phyloP scores from a whole-genome alignment of 1,140 invertebrate genomes.

The Aphidius ervi region DNA sequence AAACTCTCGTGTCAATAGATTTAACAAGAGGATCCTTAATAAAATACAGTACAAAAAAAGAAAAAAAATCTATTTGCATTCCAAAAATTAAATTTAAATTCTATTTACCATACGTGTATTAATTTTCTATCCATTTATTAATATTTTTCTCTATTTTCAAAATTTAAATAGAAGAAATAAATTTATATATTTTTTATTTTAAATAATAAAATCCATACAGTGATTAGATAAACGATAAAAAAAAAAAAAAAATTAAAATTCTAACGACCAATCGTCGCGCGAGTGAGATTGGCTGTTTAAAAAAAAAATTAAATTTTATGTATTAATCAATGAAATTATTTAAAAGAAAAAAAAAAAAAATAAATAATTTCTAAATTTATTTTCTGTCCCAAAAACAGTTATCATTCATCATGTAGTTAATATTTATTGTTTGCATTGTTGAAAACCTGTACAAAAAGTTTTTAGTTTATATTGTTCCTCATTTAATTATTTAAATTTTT shows the following conservation, averaged over 20 bases:
- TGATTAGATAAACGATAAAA: not conserved
- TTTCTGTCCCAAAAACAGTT: conserved; percentile 47
- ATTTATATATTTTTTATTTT: no score
- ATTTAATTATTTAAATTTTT: conserved; percentile 27
- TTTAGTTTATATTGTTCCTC: conserved; percentile 34
- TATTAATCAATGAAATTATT: not conserved
- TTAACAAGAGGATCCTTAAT: no score
- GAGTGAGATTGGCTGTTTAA: conserved; percentile 16
- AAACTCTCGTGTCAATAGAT: no score
- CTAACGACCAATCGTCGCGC: conserved; percentile 5
- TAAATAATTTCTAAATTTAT: conserved; percentile 5
- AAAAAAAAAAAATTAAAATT: not conserved
- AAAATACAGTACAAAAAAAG: no score
- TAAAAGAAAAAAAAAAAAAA: conserved; percentile 9
- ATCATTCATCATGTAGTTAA: conserved; percentile 32
- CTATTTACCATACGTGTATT: no score
- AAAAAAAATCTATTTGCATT: no score
- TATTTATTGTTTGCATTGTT: conserved; percentile 29
- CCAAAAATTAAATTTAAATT: no score
- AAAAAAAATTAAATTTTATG: not conserved
- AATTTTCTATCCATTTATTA: no score
- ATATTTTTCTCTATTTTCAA: no score
- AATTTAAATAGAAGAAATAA: no score
- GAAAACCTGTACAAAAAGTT: conserved; percentile 51
- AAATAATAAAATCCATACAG: no score